Percentiles rank a stretch among this genome's conserved stretches.
phyloP scores from a whole-genome alignment of 2,888 invertebrate species.

The Drosophila anomelani region DNA sequence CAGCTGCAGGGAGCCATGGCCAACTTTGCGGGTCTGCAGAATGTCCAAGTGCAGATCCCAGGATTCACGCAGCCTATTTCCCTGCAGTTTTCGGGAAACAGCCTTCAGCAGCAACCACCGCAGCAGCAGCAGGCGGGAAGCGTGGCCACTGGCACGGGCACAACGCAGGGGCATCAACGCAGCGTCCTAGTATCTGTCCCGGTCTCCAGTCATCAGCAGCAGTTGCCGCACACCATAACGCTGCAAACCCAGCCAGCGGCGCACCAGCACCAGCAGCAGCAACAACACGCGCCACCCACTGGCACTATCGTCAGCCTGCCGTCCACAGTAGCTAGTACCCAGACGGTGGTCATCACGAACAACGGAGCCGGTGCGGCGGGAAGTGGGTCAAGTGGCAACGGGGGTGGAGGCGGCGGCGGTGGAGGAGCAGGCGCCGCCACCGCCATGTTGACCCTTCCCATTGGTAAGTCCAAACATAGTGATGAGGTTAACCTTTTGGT shows the following conservation, averaged over 20 bases:
- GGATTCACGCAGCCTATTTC: constrained; percentile 95
- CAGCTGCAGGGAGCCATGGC: constrained; percentile 87
- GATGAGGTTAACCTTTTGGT: background rate
- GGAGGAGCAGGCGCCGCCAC: constrained; percentile 66
- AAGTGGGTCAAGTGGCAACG: constrained; percentile 37
- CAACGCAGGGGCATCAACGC: constrained; percentile 83
- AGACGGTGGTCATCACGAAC: constrained; percentile 84
- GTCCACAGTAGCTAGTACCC: constrained; percentile 80
- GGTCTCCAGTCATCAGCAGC: constrained; percentile 84
- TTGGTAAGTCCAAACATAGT: constrained; percentile 85
- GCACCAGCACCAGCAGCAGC: constrained; percentile 76
- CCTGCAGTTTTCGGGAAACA: constrained; percentile 89
- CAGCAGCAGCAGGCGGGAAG: constrained; percentile 49
- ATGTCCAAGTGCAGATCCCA: constrained; percentile 91
- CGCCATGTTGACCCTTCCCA: constrained; percentile 87
- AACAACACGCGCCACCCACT: constrained; percentile 83
- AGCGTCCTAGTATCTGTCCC: constrained; percentile 90
- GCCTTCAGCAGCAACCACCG: constrained; percentile 77
- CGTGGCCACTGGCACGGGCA: constrained; percentile 43
- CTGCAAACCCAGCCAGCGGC: constrained; percentile 77
- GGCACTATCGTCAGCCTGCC: constrained; percentile 85
- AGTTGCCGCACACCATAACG: constrained; percentile 81
- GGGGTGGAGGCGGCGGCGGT: constrained; percentile 31
- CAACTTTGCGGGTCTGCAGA: constrained; percentile 89
- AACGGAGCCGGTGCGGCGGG: constrained; percentile 50